Evolutionary conservation across 2,797 vertebrate species (phyloP).

Genomic region (Trematomus bernacchii): DNA sequence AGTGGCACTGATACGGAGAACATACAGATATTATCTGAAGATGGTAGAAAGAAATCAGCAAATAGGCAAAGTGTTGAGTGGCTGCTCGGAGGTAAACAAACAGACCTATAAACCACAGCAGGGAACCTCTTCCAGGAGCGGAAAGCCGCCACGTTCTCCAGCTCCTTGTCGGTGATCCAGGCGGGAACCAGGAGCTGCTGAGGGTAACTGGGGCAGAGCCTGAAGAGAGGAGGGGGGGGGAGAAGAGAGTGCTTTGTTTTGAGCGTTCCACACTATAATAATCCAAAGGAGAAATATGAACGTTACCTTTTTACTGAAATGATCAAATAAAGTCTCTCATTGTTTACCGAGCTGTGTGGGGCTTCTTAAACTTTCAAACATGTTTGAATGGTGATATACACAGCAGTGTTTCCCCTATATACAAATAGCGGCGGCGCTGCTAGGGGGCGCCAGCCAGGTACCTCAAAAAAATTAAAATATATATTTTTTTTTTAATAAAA

Average conservation of each 20-base stretch:
- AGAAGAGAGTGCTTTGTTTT: background rate
- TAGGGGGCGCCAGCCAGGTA: no score
- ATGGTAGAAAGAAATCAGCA: background rate
- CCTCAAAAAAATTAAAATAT: no score
- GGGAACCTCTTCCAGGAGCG: slow-evolving; percentile 98
- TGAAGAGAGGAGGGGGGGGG: slow-evolving; percentile 64
- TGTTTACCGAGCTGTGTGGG: no score
- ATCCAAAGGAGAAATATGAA: no score
- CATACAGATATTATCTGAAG: slow-evolving; percentile 10
- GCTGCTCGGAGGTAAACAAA: slow-evolving; percentile 46
- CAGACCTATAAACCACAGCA: slow-evolving; percentile 94
- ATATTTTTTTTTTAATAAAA: no score
- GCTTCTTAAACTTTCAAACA: no score
- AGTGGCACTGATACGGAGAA: background rate
- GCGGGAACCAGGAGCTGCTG: slow-evolving; percentile 97
- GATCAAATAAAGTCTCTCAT: no score
- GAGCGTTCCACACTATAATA: no score
- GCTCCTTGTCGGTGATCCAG: slow-evolving; percentile 98
- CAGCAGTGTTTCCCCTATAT: no score
- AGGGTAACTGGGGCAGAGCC: slow-evolving; percentile 96
- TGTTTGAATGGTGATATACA: no score
- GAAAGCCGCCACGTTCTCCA: slow-evolving; percentile 96
- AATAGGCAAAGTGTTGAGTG: slow-evolving; percentile 5
- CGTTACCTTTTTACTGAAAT: no score
- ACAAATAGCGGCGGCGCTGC: no score